Evolutionary conservation across 2,888 invertebrate genomes (phyloP).

Genomic region (Orchestes rusci): DNA sequence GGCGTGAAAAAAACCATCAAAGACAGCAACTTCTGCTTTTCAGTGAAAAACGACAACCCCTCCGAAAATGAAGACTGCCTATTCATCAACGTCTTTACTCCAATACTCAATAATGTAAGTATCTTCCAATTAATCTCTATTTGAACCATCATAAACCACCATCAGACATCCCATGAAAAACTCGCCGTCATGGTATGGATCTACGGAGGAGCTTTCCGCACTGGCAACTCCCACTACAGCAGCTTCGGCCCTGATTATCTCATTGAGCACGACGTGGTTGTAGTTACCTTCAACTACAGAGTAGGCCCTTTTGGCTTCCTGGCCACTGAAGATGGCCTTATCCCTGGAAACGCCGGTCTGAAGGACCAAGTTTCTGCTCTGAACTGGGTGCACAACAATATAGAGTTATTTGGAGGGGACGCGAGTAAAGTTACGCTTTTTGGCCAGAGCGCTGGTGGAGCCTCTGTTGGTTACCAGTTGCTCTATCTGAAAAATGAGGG

Average conservation of each 20-base stretch:
- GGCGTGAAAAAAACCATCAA: slow-evolving; percentile 22
- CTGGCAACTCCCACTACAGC: slow-evolving; percentile 26
- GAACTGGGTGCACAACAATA: slow-evolving; percentile 20
- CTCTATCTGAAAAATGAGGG: slow-evolving; percentile 17
- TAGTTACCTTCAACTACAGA: slow-evolving; percentile 31
- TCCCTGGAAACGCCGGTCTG: slow-evolving; percentile 25
- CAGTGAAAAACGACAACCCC: slow-evolving; percentile 14
- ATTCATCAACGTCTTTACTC: slow-evolving; percentile 29
- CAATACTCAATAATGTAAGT: slow-evolving; percentile 23
- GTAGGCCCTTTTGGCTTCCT: slow-evolving; percentile 23
- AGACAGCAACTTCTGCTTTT: slow-evolving; percentile 27
- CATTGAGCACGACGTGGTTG: slow-evolving; percentile 29
- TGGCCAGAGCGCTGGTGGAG: slow-evolving; percentile 26
- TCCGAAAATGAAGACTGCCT: slow-evolving; percentile 29
- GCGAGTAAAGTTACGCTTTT: slow-evolving; percentile 21
- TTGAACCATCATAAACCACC: too few relatives aligned
- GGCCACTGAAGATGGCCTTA: slow-evolving; percentile 22
- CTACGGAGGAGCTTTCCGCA: slow-evolving; percentile 33
- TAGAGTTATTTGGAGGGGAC: slow-evolving; percentile 24
- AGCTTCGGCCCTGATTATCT: slow-evolving; percentile 31
- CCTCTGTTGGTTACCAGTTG: slow-evolving; percentile 17
- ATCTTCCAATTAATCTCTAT: too few relatives aligned
- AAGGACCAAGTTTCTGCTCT: slow-evolving; percentile 25
- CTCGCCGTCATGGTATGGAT: slow-evolving; percentile 35
- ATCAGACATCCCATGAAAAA: neutral